Evolutionary conservation across 2,888 invertebrate genomes (phyloP).

Genomic region (Brachypalpus laphriformis): DNA sequence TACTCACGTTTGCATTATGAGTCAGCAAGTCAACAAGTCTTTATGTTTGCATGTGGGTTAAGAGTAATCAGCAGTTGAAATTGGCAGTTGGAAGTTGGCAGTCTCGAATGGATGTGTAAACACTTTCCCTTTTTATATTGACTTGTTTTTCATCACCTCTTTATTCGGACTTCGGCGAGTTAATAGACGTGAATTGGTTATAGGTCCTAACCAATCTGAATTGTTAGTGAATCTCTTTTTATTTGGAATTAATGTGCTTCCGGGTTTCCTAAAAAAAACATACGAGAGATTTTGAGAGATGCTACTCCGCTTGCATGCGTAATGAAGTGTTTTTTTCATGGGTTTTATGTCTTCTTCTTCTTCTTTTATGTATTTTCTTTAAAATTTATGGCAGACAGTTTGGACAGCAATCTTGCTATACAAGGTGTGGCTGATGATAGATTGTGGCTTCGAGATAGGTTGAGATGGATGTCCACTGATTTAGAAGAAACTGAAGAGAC

Average conservation of each 20-base stretch:
- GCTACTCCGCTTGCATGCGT: slow-evolving; percentile 45
- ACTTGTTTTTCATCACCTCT: slow-evolving; percentile 30
- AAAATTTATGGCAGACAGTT: slow-evolving; percentile 36
- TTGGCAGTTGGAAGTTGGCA: slow-evolving; percentile 45
- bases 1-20: slow-evolving; percentile 62
- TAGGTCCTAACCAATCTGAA: slow-evolving; percentile 15
- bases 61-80: slow-evolving; percentile 30
- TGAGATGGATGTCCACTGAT: slow-evolving; percentile 4
- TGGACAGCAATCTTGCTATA: slow-evolving; percentile 6
- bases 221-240: slow-evolving; percentile 3
- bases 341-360: neutral
- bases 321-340: slow-evolving; percentile 29
- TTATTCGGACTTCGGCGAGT: neutral
- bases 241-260: slow-evolving; percentile 20
- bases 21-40: slow-evolving; percentile 45
- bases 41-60: slow-evolving; percentile 48
- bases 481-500: neutral
- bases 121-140: slow-evolving; percentile 65
- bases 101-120: slow-evolving; percentile 41
- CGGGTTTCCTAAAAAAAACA: slow-evolving; percentile 42
- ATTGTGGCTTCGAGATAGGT: slow-evolving; percentile 20
- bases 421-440: slow-evolving; percentile 45
- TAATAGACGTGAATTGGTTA: slow-evolving; percentile 30
- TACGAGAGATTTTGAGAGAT: neutral
- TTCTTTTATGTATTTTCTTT: slow-evolving; percentile 5